A percentile compares a stretch with the other conserved stretches of the same genome.
Evolutionary conservation across 2,113 vertebrate genomes (phyloP).

Genomic region (Psophia crepitans): DNA sequence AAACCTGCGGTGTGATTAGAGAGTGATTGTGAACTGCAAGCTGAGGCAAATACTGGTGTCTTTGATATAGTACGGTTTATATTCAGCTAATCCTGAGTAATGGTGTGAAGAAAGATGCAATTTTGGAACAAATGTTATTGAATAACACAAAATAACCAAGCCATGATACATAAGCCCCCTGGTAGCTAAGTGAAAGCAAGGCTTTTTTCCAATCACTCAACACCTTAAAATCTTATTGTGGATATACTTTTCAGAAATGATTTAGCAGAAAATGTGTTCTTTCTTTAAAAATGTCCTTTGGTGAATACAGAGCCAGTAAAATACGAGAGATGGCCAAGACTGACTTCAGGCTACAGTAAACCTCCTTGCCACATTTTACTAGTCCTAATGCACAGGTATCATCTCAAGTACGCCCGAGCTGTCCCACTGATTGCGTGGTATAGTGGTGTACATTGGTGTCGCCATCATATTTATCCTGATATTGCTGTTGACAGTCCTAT

Average conservation of each 20-base stretch:
- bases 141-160: not conserved
- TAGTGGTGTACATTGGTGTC: not conserved
- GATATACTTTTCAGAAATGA: not conserved
- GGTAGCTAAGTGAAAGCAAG: not conserved
- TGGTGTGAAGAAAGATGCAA: not conserved
- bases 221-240: not conserved
- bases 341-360: not conserved
- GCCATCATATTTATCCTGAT: not conserved
- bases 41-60: not conserved
- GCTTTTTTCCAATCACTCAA: not conserved
- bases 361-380: not conserved
- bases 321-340: not conserved
- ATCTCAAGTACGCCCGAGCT: not conserved
- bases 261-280: not conserved
- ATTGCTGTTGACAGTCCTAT: not conserved
- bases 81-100: not conserved
- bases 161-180: not conserved
- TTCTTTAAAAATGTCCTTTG: not conserved
- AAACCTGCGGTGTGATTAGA: fast-evolving
- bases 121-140: not conserved
- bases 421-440: not conserved
- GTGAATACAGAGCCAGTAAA: not conserved
- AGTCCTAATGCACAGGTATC: not conserved
- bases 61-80: not conserved
- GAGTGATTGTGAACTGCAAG: not conserved